Evolutionary conservation across 2,888 invertebrate genomes (phyloP), one percentile per base, ranked within the genome.

Genomic region (Junonia oenone): DNA sequence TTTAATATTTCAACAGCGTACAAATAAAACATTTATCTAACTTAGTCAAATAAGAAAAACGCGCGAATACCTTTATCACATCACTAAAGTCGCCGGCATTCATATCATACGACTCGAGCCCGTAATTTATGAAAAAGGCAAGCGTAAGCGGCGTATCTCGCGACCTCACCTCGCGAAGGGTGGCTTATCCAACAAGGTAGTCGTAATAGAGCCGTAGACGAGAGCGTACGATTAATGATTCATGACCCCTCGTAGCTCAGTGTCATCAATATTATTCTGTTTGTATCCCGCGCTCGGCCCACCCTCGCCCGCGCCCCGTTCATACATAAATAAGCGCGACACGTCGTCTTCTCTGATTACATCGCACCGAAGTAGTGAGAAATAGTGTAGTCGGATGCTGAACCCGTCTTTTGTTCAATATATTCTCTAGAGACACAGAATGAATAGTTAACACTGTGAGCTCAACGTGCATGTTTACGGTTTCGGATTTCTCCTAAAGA

Each of bases 191-290:
- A 75, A 70, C 74, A 75, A 81, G 76, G 78, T 84, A 87, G 81
- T 82, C 81, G 87, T 90, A 88, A 90, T 90, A 89, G 87, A 90
- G 90, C 85, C 83, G 82, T 90, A 88, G 78, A 83, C 76, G 81
- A 81, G 86, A 84, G 83, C 76, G 75, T 78, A 89, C 88, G 89
- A 90, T 90, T 90, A 90, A 90, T 90, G 90, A 89, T 90, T 90
- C 90, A 90, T 90, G 90, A 90, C 89, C 90, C 87, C 86, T 88
- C 85, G 82, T 78, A 83, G 86, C 82, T 84, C 81, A 83, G 85
- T 89, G 90, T 90, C 90, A 90, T 90, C 90, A 90, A 90, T 90
- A 90, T 90, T 90, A 90, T 90, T 90, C 90, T 88, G 90, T 90
- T 90, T 89, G 90, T 90, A 88, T 82, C 88, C 78, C 82, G 78